These are phyloP conservation scores for Chitala chitala DNA, from an alignment of 2,113 vertebrate genomes.

Conservation along the genomic window DNA sequence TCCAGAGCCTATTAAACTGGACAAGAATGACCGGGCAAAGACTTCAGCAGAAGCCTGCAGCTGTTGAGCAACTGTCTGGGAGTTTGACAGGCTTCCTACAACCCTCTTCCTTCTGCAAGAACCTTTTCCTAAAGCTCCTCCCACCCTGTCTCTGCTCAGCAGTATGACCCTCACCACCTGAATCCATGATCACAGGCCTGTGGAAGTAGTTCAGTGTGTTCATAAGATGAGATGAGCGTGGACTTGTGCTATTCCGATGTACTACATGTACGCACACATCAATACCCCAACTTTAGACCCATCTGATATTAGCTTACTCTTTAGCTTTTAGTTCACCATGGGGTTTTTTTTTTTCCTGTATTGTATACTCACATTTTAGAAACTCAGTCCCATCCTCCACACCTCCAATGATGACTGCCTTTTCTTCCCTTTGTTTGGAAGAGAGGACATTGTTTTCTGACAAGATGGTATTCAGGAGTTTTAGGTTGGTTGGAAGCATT, in stretches of 20 bases:
- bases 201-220: constrained; percentile 5
- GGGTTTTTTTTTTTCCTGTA: neutral
- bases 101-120: constrained; percentile 48
- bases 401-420: neutral
- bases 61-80: constrained; percentile 73
- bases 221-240: constrained; percentile 33
- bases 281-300: constrained; percentile 31
- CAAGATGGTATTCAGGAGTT: constrained; percentile 36
- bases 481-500: constrained; percentile 40
- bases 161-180: constrained; percentile 46
- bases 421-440: constrained; percentile 20
- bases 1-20: constrained; percentile 95
- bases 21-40: constrained; percentile 87
- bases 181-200: constrained; percentile 41
- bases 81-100: constrained; percentile 67
- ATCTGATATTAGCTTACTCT: constrained; percentile 29
- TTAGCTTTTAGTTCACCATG: neutral
- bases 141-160: constrained; percentile 49
- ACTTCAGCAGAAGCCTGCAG: constrained; percentile 85
- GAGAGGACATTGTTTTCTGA: constrained; percentile 36
- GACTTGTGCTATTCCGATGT: constrained; percentile 35
- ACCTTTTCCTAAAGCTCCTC: constrained; percentile 38
- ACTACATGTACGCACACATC: constrained; percentile 22
- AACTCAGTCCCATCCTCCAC: neutral
- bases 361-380: too few relatives aligned